These are phyloP conservation scores for Gymnopithys bicolor DNA, from an alignment of 2,797 vertebrate species.

Conservation along the genomic window DNA sequence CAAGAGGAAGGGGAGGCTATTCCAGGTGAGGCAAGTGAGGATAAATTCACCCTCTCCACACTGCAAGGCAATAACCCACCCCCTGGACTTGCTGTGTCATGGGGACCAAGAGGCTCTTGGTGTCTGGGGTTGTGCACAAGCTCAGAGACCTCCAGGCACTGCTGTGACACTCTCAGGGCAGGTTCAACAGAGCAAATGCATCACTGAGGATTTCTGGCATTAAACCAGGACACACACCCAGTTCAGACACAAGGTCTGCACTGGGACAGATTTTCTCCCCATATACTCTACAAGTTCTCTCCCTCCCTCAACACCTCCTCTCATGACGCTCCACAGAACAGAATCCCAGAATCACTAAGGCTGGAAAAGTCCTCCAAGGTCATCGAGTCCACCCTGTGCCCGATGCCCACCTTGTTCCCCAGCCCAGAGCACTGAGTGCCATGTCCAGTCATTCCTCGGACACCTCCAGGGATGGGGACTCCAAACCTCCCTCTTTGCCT, in stretches of 20 bases:
- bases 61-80: background rate
- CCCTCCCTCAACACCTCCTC: background rate
- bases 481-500: background rate
- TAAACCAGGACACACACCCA: background rate
- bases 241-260: background rate
- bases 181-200: accelerated
- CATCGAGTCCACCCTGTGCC: background rate
- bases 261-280: background rate
- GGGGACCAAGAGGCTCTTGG: no score
- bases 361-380: background rate
- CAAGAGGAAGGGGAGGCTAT: background rate
- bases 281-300: background rate
- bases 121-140: background rate
- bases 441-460: background rate
- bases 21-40: background rate
- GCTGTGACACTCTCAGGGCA: background rate
- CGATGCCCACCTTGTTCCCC: background rate
- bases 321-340: background rate
- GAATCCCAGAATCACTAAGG: background rate
- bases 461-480: background rate
- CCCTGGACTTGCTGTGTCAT: background rate
- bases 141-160: background rate
- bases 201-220: background rate
- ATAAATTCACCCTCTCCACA: background rate
- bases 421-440: background rate